phyloP scores from a whole-genome alignment of 2,797 vertebrate species.

The Cyclopterus lumpus region DNA sequence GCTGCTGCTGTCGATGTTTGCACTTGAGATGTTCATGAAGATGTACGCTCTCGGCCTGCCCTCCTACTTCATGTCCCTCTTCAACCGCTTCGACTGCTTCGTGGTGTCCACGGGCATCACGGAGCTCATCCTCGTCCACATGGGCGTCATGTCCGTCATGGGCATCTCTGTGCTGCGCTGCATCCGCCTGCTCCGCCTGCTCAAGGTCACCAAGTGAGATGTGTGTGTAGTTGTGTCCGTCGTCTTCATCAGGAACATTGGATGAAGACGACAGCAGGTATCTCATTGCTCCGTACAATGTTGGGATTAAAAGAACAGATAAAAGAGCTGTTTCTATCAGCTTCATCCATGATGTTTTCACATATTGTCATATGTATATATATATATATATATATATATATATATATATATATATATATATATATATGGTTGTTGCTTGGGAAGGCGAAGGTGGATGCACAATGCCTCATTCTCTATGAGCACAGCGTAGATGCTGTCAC shows the following conservation, averaged over 20 bases:
- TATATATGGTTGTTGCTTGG: no score
- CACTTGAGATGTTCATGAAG: conserved; percentile 94
- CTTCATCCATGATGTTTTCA: no score
- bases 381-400: no score
- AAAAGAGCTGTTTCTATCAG: no score
- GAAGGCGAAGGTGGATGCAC: no score
- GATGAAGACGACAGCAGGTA: background rate
- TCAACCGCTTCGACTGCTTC: conserved; percentile 97
- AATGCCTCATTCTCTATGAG: no score
- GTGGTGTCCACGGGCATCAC: conserved; percentile 91
- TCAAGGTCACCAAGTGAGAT: conserved; percentile 92
- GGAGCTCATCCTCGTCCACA: conserved; percentile 89
- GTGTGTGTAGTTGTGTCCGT: background rate
- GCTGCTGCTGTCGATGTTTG: conserved; percentile 89
- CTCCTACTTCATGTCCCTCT: conserved; percentile 94
- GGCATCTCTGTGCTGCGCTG: conserved; percentile 95
- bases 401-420: no score
- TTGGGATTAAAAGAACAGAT: no score
- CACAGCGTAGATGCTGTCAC: no score
- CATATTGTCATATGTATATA: no score
- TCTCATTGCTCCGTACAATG: background rate
- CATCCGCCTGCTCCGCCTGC: conserved; percentile 91
- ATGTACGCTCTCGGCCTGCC: conserved; percentile 92
- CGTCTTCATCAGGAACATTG: background rate
- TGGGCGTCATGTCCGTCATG: conserved; percentile 87